Base-by-base conservation (phyloP, 2,888 invertebrate species). In the Salticus scenicus region DNA sequence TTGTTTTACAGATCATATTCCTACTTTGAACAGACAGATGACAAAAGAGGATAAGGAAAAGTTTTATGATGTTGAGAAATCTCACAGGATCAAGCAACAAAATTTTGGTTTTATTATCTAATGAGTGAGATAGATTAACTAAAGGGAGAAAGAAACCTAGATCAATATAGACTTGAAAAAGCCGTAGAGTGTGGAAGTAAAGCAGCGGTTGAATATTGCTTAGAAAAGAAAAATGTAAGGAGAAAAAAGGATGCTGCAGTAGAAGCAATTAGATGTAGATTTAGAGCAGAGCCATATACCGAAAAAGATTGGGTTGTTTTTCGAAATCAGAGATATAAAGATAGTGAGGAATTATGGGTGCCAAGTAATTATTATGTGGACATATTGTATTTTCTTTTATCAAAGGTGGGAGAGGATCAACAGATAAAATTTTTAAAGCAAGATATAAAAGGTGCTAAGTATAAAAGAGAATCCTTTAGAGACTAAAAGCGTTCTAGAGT, bases 161-260 rank as follows among this genome's bases (percentile, higher is more conserved):
- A 47, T 66, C 47, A 47, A 51, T 80, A 73, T 33, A 47, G 66
- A 51, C 66, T 67, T 31, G 66, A 73, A 30, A 69, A 66, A 37
- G 73, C 80, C n/a, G 14, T 80, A 67, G 67, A 66, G 28, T 73
- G 80, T 80, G 80, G 78, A 79, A 71, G 71, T 69, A 73, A 67
- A 47, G 51, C 51, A 73, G 73, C 47, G 8, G 72, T 72, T 47
- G 51, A 80, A 67, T 80, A 73, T 47, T 73, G 73, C 67, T 73
- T 66, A 51, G 80, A 73, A 66, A 73, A 33, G 37, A 67, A 47
- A 67, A 64, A 51, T 51, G 30, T 69, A 77, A 71, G 70, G 10
- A 51, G 7, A 17, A 79, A 63, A 5, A 57, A 33, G 1, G 64
- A 67, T 67, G 47, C 28, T 73, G 7, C 67, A 73, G 33, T 47